Evolutionary conservation across 2,888 invertebrate genomes (phyloP).

Genomic region (Emesis russula): DNA sequence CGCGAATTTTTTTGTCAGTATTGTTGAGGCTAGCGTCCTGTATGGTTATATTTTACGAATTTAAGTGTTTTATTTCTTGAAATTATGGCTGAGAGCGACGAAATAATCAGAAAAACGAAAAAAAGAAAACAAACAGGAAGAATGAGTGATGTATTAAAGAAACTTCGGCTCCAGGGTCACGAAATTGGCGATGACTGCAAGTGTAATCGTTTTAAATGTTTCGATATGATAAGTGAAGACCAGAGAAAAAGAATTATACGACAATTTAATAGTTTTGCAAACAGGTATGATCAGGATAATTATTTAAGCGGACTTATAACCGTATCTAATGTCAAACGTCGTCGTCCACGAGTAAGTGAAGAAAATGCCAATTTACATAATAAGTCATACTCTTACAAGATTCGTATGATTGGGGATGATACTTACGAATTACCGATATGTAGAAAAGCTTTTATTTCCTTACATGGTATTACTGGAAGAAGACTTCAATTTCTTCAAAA

Average conservation of each 20-base stretch:
- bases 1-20: too few relatives aligned
- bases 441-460: slow-evolving; percentile 22
- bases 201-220: not conserved
- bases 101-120: too few relatives aligned
- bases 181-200: not conserved
- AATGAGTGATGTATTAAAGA: not conserved
- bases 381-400: not conserved
- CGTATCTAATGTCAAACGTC: slow-evolving; percentile 25
- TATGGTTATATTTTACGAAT: too few relatives aligned
- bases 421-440: slow-evolving; percentile 17
- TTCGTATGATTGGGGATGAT: slow-evolving; percentile 30
- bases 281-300: slow-evolving; percentile 2
- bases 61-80: too few relatives aligned
- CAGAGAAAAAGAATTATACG: not conserved
- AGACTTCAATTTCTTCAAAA: slow-evolving; percentile 25
- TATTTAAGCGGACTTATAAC: slow-evolving; percentile 28
- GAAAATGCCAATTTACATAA: slow-evolving; percentile 30
- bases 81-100: too few relatives aligned
- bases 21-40: too few relatives aligned
- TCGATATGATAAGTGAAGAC: too few relatives aligned
- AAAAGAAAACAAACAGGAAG: too few relatives aligned
- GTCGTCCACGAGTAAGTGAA: slow-evolving; percentile 18
- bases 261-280: not conserved
- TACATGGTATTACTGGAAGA: slow-evolving; percentile 22
- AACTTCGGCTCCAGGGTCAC: too few relatives aligned